These are phyloP conservation scores for Argya squamiceps DNA, from an alignment of 2,797 vertebrate genomes.

Conservation along the genomic window DNA sequence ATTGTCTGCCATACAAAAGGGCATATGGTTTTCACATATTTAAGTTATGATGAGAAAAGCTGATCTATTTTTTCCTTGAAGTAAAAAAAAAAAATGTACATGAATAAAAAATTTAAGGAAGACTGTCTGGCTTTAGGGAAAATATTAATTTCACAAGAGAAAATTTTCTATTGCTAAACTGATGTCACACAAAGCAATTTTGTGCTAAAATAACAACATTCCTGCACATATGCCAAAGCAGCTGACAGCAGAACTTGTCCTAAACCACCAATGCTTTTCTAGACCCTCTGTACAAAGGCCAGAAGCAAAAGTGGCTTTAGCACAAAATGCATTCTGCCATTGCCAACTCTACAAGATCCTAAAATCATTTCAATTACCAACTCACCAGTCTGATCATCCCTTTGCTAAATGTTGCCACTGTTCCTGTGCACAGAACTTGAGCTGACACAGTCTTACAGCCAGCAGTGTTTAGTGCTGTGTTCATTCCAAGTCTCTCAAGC, in stretches of 20 bases:
- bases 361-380: neutral
- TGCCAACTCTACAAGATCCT: neutral
- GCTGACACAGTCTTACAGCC: neutral
- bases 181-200: neutral
- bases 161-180: neutral
- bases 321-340: neutral
- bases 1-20: neutral
- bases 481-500: neutral
- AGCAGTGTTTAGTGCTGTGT: neutral
- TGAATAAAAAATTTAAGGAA: neutral
- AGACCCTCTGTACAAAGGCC: neutral
- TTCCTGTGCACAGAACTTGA: neutral
- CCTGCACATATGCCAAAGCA: neutral
- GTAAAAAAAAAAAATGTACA: neutral
- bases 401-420: neutral
- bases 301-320: neutral
- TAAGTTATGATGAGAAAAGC: neutral
- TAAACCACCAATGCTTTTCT: neutral
- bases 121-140: neutral
- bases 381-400: neutral
- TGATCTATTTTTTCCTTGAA: neutral
- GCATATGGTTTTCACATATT: neutral
- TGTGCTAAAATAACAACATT: neutral
- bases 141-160: neutral
- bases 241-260: neutral